Conservation (phyloP, 37 sponge, comb jelly and placozoan species). For the Eunapius fragilis region DNA sequence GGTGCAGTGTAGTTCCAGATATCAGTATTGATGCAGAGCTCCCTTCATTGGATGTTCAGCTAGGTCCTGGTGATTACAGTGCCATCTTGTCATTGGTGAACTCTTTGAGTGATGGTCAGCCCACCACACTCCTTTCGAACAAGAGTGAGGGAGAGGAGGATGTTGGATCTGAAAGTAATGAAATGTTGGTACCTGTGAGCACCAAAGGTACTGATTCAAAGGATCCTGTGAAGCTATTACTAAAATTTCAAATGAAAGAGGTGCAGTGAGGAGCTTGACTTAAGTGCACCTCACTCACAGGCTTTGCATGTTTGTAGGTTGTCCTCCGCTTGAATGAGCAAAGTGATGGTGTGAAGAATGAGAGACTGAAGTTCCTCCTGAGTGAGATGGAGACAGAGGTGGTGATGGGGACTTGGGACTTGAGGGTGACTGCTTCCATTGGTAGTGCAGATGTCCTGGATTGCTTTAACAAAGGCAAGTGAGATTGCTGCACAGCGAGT, state of each 20-base stretch:
- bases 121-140: background rate
- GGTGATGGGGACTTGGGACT: slow-evolving; percentile 28
- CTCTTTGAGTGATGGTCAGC: background rate
- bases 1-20: slow-evolving; percentile 38
- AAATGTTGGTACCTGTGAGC: background rate
- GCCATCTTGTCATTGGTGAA: background rate
- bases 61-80: slow-evolving; percentile 3
- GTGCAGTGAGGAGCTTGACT: background rate
- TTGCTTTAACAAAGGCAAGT: background rate
- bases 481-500: too few relatives aligned
- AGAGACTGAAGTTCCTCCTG: slow-evolving; percentile 33
- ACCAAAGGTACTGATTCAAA: background rate
- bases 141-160: background rate
- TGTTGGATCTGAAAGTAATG: background rate
- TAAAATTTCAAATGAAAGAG: background rate
- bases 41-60: slow-evolving; percentile 22
- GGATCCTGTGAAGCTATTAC: background rate
- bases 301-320: slow-evolving; percentile 15
- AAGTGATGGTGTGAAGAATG: slow-evolving; percentile 10
- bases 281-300: background rate
- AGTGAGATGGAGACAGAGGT: slow-evolving; percentile 12
- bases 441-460: slow-evolving; percentile 9
- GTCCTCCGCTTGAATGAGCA: slow-evolving; percentile 46
- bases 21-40: slow-evolving; percentile 27
- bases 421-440: slow-evolving; percentile 15